Percentiles rank a stretch among this genome's conserved stretches.
Evolutionary conservation across 2,113 vertebrate species (phyloP).

Genomic region (Canis aureus): DNA sequence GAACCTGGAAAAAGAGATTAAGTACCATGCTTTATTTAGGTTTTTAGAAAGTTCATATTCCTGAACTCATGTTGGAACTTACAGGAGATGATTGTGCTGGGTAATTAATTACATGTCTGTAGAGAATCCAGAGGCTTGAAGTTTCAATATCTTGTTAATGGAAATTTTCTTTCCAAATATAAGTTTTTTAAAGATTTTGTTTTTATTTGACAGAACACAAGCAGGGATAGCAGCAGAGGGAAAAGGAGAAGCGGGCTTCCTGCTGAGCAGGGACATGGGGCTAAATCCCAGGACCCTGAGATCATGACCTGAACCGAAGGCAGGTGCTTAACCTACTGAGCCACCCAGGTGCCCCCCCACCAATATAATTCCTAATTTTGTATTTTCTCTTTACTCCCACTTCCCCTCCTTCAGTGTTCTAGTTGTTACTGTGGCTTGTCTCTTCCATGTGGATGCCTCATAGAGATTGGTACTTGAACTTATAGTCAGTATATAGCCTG

Average conservation of each 20-base stretch:
- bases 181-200: too few species aligned
- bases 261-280: too few species aligned
- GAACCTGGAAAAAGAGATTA: slow-evolving; percentile 84
- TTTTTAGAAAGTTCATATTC: slow-evolving; percentile 83
- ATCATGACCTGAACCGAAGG: too few species aligned
- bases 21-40: slow-evolving; percentile 79
- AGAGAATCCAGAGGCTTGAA: slow-evolving; percentile 84
- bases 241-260: too few species aligned
- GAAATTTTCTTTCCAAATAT: slow-evolving; percentile 82
- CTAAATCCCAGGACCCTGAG: too few species aligned
- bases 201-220: too few species aligned
- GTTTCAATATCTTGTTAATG: slow-evolving; percentile 79
- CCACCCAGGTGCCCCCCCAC: too few species aligned
- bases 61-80: slow-evolving; percentile 82
- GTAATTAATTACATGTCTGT: slow-evolving; percentile 86
- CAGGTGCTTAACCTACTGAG: too few species aligned
- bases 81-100: slow-evolving; percentile 82
- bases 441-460: neutral
- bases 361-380: neutral
- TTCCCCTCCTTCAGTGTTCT: neutral
- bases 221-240: too few species aligned
- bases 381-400: neutral
- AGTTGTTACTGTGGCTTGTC: neutral
- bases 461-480: neutral
- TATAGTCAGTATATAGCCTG: neutral